Conservation (phyloP, 2,797 vertebrate species). For the Vespertilio murinus region DNA sequence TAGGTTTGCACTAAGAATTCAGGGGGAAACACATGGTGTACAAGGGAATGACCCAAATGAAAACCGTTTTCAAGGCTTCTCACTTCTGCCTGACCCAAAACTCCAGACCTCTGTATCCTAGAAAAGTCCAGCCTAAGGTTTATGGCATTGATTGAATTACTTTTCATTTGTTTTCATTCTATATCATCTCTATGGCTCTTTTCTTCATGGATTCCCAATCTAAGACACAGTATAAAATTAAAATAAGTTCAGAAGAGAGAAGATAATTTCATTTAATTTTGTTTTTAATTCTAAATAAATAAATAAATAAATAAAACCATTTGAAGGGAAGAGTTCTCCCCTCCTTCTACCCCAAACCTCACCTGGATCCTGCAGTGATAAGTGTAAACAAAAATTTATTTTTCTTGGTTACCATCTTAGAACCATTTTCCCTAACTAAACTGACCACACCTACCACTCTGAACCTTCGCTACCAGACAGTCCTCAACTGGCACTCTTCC, state of each 20-base stretch:
- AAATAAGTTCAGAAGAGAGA: not conserved
- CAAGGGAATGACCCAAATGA: not conserved
- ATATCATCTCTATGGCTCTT: not conserved
- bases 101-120: not conserved
- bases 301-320: not conserved
- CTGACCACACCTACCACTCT: not conserved
- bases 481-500: not conserved
- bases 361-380: not conserved
- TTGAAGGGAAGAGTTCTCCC: not conserved
- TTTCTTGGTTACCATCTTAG: not conserved
- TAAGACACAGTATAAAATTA: not conserved
- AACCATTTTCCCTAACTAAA: not conserved
- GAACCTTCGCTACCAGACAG: not conserved
- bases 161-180: not conserved
- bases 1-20: conserved; percentile 25
- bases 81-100: not conserved
- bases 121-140: too few relatives aligned
- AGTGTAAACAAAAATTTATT: not conserved
- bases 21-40: not conserved
- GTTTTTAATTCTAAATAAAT: conserved; percentile 48
- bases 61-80: conserved; percentile 27
- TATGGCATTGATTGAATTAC: not conserved
- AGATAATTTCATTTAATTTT: not conserved
- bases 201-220: not conserved
- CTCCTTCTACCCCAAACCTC: not conserved